These are phyloP conservation scores for Sarcophilus harrisii DNA, from an alignment of 2,797 vertebrate genomes.

Conservation along the genomic window DNA sequence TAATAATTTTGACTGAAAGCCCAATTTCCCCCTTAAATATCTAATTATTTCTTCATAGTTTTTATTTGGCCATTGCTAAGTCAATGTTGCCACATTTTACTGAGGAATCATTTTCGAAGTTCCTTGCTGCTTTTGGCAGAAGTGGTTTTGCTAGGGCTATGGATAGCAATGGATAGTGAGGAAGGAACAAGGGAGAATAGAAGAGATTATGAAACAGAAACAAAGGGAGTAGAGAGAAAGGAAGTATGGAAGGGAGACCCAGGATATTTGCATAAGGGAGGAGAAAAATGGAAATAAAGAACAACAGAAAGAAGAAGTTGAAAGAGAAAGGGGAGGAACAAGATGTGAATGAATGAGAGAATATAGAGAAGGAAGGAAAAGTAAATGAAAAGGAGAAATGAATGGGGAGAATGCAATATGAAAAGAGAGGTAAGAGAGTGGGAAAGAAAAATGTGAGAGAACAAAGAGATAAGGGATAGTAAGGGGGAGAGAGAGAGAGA, in stretches of 20 bases:
- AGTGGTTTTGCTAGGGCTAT: not conserved
- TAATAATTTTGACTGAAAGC: not conserved
- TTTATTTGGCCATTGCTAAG: constrained; percentile 12
- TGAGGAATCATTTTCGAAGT: not conserved
- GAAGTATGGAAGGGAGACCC: not conserved
- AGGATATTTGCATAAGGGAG: too few relatives aligned
- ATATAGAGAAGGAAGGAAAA: not conserved
- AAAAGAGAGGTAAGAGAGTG: not conserved
- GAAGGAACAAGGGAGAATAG: not conserved
- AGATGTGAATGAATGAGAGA: not conserved
- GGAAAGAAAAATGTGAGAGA: not conserved
- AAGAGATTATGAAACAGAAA: not conserved
- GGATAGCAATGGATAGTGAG: not conserved
- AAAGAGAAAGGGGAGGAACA: not conserved
- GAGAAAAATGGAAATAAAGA: too few relatives aligned
- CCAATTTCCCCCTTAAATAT: constrained; percentile 17
- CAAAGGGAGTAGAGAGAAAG: not conserved
- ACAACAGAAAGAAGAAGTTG: not conserved
- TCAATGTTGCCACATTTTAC: too few relatives aligned
- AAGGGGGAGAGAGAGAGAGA: not conserved
- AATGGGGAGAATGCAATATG: not conserved
- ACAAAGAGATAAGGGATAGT: not conserved
- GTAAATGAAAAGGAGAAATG: not conserved
- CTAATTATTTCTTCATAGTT: not conserved
- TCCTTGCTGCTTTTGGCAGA: not conserved